Evolutionary conservation across 64 coral and sea anemone genomes (phyloP).

Genomic region (Pocillopora verrucosa): DNA sequence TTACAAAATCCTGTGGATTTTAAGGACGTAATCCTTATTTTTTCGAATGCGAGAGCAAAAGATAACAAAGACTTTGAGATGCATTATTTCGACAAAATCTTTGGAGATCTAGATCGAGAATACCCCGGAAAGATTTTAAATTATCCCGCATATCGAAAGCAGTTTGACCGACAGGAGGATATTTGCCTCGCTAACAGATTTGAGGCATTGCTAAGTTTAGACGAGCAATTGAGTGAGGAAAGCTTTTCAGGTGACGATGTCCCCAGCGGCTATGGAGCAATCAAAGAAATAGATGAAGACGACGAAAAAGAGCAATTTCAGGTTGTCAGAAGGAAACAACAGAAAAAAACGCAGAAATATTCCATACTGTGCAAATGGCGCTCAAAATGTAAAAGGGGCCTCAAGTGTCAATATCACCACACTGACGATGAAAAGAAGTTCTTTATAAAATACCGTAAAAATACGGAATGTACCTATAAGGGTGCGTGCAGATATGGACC

Average conservation of each 20-base stretch:
- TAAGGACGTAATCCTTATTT: constrained; percentile 4
- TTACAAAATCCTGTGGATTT: neutral
- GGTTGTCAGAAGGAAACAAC: neutral
- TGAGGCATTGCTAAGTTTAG: neutral
- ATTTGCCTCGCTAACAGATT: neutral
- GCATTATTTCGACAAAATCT: neutral
- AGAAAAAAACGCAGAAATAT: neutral
- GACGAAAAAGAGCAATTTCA: neutral
- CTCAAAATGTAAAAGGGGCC: neutral
- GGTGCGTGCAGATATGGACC: neutral
- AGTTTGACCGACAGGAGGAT: neutral
- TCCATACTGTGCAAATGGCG: neutral
- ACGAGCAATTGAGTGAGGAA: neutral
- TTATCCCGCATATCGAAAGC: neutral
- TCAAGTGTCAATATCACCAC: neutral
- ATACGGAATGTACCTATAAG: neutral
- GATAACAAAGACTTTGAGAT: neutral
- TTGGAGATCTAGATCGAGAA: neutral
- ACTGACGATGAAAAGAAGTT: neutral
- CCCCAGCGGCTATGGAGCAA: neutral
- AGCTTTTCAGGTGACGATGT: neutral
- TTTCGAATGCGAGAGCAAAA: neutral
- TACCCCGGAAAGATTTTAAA: neutral
- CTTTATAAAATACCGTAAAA: neutral
- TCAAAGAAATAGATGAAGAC: neutral